These are phyloP conservation scores for Hetaerina americana DNA, from an alignment of 1,140 invertebrate genomes.

Conservation along the genomic window DNA sequence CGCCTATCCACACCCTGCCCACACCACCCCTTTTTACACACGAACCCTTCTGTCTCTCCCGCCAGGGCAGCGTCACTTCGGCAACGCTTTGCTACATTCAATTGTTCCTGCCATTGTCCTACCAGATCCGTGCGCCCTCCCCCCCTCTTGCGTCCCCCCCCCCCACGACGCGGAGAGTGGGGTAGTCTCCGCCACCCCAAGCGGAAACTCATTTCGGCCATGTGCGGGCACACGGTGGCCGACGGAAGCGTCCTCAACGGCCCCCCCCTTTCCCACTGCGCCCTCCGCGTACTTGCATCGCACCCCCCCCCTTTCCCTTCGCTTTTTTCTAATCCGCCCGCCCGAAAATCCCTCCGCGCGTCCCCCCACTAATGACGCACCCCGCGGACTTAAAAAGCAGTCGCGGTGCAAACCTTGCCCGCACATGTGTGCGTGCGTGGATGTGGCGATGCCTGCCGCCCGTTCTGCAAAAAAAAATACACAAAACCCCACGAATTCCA, in stretches of 20 bases:
- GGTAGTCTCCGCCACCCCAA: not conserved
- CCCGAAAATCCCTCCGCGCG: not conserved
- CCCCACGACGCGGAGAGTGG: no score
- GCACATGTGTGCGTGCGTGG: no score
- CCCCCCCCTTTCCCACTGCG: not conserved
- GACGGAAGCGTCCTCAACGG: no score
- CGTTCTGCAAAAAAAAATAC: not conserved
- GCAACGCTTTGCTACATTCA: not conserved
- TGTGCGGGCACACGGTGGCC: not conserved
- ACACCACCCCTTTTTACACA: not conserved
- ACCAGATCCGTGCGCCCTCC: no score
- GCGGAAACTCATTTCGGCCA: not conserved
- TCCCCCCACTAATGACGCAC: not conserved
- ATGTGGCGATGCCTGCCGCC: not conserved
- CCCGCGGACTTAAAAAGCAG: not conserved
- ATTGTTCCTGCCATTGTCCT: not conserved
- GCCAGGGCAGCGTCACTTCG: not conserved
- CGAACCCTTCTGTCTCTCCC: not conserved
- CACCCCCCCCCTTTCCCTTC: not conserved
- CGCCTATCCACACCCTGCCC: no score
- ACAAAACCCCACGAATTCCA: no score
- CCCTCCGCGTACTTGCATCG: not conserved
- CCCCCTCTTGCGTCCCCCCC: not conserved
- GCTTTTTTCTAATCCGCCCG: not conserved
- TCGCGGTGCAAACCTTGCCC: not conserved